Conservation (phyloP, 2,888 invertebrate species). For the Nudaria mundana region DNA sequence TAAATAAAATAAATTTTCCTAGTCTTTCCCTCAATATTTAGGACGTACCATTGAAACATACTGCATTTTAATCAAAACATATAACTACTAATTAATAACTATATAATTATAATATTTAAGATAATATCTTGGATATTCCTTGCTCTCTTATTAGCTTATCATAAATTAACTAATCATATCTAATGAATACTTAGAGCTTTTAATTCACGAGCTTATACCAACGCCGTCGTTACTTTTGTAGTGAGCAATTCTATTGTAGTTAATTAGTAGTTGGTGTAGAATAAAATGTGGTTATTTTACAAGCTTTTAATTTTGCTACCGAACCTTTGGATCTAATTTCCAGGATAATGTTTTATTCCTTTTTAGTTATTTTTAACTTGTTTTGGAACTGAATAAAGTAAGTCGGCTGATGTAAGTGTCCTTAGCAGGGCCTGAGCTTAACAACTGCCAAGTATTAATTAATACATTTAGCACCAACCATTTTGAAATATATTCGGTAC, state of each 20-base stretch:
- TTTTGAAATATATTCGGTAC: no score
- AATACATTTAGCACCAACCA: no score
- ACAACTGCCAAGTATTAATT: no score
- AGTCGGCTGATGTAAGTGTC: no score
- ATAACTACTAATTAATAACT: slow-evolving; percentile 55
- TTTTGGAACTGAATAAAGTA: no score
- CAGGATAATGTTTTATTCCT: no score
- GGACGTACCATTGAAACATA: slow-evolving; percentile 51
- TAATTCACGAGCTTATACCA: slow-evolving; percentile 50
- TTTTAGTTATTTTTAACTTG: no score
- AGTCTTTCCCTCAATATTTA: slow-evolving; percentile 16
- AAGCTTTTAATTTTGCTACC: no score
- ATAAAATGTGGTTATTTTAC: no score
- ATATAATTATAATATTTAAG: slow-evolving; percentile 54
- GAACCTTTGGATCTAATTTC: no score
- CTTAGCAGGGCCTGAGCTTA: no score
- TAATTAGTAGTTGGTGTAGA: not conserved
- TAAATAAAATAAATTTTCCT: no score
- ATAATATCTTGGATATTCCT: slow-evolving; percentile 78
- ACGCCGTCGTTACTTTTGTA: slow-evolving; percentile 56
- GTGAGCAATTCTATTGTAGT: slow-evolving; percentile 59
- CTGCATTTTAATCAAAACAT: slow-evolving; percentile 54
- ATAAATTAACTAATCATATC: slow-evolving; percentile 75
- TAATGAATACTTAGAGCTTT: slow-evolving; percentile 75
- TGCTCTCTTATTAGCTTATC: slow-evolving; percentile 70